Evolutionary conservation across 1,140 invertebrate genomes (phyloP), one percentile per base, ranked within the genome.

Genomic region (Marisa cornuarietis): DNA sequence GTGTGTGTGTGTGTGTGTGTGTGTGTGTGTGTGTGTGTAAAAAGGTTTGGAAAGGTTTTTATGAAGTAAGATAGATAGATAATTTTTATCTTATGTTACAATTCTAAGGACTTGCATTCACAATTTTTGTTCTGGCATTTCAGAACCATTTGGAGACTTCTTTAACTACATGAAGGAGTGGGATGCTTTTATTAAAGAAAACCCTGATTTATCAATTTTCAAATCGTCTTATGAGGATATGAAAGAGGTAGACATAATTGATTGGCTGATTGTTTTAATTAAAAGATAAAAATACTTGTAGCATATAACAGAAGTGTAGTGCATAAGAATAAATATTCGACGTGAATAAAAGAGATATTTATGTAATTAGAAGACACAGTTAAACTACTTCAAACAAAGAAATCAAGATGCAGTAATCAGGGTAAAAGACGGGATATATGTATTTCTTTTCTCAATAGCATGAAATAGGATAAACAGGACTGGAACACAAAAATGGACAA

Each of bases 191-290:
- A 71, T 77, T 49, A 77, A 68, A 14, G 58, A 18, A 11, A 49
- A 71, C 63, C 72, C 72, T 13, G 61, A 81, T 42, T 18, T 81
- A 13, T 52, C 61, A 9, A 24, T 76, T 18, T 77, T 61, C 26
- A 76, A 58, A 51, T 6, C 65, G 7, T 54, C 66, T 11, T 81
- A 77, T 61, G 65, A 76, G 26, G 71, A 77, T 18, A 77, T 75
- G 24, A 71, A 76, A 51, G 63, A 68, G 74, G 63, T 69, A 24
- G 24, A 20, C 31, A n/a, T 6, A 22, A 42, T 1, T 58, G 16
- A 6, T 58, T 58, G 11, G 16, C 54, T 14, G 54, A 58, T 58
- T n/a, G 42, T n/a, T 26, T 4, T 26, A 31, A 69, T n/a, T 26
- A 31, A 8, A 31, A 69, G 6, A 69, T 58, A 0, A 18, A 58